Percentiles rank a stretch among this genome's conserved stretches.
Conservation (phyloP, 1,140 invertebrate genomes). For the Diorhabda sublineata region DNA sequence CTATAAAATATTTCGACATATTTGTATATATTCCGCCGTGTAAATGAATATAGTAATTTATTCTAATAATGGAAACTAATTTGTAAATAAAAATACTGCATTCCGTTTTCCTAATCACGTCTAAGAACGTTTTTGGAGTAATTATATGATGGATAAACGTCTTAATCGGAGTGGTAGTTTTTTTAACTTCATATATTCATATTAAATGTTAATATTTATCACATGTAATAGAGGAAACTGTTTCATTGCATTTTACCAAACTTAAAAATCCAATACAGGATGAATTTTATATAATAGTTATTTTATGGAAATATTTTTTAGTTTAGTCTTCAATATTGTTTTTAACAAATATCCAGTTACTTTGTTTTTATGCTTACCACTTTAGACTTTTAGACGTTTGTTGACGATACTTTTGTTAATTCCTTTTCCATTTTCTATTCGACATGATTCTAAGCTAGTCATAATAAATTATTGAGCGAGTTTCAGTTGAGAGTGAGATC, state of each 20-base stretch:
- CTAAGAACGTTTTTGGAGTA: slow-evolving; percentile 15
- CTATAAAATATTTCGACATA: slow-evolving; percentile 43
- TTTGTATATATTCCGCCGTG: slow-evolving; percentile 35
- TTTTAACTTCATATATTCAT: slow-evolving; percentile 15
- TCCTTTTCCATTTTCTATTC: slow-evolving; percentile 3
- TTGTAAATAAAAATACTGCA: slow-evolving; percentile 33
- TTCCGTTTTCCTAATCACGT: slow-evolving; percentile 28
- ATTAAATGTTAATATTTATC: slow-evolving; percentile 7
- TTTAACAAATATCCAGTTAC: too few species aligned
- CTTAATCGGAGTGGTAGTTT: slow-evolving; percentile 10
- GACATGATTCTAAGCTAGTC: slow-evolving; percentile 42
- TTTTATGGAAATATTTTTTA: too few species aligned
- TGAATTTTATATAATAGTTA: too few species aligned
- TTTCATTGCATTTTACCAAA: slow-evolving; percentile 15
- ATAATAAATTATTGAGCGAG: slow-evolving; percentile 43
- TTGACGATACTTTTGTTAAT: not conserved
- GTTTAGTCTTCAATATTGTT: too few species aligned
- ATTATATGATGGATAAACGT: slow-evolving; percentile 5
- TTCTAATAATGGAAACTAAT: slow-evolving; percentile 27
- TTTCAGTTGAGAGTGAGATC: slow-evolving; percentile 35
- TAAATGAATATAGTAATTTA: slow-evolving; percentile 28
- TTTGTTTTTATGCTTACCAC: slow-evolving; percentile 7
- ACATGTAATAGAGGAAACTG: not conserved
- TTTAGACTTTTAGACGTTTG: too few species aligned
- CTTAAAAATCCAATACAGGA: not conserved